phyloP scores from a whole-genome alignment of 1,140 invertebrate species.

The Calephelis nemesis region DNA sequence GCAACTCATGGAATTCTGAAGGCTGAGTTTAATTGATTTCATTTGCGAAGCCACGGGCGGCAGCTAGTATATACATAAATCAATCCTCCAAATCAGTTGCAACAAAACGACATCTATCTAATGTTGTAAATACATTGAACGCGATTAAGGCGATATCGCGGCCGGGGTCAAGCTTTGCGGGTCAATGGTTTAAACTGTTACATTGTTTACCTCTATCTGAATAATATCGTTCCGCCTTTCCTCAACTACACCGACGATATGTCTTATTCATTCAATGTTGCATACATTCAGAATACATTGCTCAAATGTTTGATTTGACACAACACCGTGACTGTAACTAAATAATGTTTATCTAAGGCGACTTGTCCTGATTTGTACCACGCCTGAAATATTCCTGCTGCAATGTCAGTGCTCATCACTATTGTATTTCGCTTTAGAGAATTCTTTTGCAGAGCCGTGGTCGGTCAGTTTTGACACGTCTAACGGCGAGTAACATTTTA shows the following conservation, averaged over 20 bases:
- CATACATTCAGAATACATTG: background rate
- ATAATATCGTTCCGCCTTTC: slow-evolving; percentile 8
- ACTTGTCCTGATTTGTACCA: too few relatives aligned
- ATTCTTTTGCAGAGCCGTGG: too few relatives aligned
- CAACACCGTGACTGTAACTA: background rate
- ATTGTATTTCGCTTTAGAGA: too few relatives aligned
- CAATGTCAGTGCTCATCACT: too few relatives aligned
- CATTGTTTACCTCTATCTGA: slow-evolving; percentile 5
- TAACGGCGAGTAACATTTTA: too few relatives aligned
- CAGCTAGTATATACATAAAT: too few relatives aligned
- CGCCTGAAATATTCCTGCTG: too few relatives aligned
- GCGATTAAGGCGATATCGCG: background rate
- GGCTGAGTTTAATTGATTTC: too few relatives aligned
- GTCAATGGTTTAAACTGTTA: slow-evolving; percentile 9
- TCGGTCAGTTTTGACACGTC: too few relatives aligned
- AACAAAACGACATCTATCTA: slow-evolving; percentile 8
- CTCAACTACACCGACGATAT: background rate
- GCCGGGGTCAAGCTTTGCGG: slow-evolving; percentile 2
- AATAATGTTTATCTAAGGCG: too few relatives aligned
- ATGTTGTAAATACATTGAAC: slow-evolving; percentile 11
- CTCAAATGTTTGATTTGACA: background rate
- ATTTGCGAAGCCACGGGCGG: too few relatives aligned
- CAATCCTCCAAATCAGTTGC: background rate
- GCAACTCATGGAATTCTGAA: too few relatives aligned
- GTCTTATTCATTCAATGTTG: background rate